phyloP scores from a whole-genome alignment of 2,888 invertebrate species.

The Schrankia costaestrigalis region DNA sequence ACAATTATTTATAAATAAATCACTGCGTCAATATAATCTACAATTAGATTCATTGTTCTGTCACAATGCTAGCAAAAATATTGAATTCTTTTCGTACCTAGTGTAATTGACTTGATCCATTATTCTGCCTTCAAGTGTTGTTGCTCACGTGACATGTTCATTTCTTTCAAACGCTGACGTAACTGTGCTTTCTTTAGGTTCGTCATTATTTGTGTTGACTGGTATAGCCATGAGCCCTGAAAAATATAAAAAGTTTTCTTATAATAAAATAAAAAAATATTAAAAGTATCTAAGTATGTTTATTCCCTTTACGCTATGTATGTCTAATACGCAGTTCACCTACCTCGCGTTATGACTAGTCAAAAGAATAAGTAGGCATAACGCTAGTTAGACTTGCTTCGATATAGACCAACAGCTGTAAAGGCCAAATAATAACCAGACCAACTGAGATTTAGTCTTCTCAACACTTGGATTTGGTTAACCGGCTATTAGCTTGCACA shows the following conservation, averaged over 20 bases:
- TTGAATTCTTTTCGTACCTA: conserved; percentile 36
- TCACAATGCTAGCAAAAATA: conserved; percentile 43
- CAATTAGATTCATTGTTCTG: conserved; percentile 29
- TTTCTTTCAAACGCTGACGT: conserved; percentile 83
- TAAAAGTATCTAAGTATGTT: not conserved
- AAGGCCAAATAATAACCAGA: too few relatives aligned
- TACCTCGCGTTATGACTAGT: too few relatives aligned
- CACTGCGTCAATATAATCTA: conserved; percentile 24
- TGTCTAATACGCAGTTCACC: too few relatives aligned
- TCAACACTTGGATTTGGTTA: too few relatives aligned
- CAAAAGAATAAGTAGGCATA: too few relatives aligned
- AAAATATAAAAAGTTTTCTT: conserved; percentile 7
- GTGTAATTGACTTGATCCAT: conserved; percentile 38
- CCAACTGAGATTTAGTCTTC: too few relatives aligned
- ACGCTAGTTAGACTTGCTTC: too few relatives aligned
- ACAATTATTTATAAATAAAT: conserved; percentile 20
- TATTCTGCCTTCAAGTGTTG: conserved; percentile 61
- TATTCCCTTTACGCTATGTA: too few relatives aligned
- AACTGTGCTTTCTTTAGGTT: conserved; percentile 91
- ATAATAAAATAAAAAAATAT: conserved; percentile 8
- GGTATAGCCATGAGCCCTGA: conserved; percentile 95
- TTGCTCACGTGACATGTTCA: conserved; percentile 64
- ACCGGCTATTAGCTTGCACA: too few relatives aligned
- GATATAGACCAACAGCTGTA: too few relatives aligned
- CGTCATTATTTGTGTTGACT: conserved; percentile 92